A percentile compares a stretch with the other conserved stretches of the same genome.
phyloP scores from a whole-genome alignment of 2,888 invertebrate genomes.

The Therioaphis trifolii region DNA sequence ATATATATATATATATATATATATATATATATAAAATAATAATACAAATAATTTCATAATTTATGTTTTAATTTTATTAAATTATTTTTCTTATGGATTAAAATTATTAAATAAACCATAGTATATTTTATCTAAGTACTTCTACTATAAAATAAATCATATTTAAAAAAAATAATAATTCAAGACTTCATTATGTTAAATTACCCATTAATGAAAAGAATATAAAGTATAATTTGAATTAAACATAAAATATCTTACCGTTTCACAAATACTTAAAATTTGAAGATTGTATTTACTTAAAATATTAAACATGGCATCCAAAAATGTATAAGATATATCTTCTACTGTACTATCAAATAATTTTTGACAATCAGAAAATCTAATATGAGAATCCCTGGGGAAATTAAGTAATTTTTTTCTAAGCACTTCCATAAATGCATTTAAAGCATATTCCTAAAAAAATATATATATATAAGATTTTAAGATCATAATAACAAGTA shows the following conservation, averaged over 20 bases:
- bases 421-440: slow-evolving; percentile 44
- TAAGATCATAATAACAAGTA: not conserved
- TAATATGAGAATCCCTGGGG: not conserved
- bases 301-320: slow-evolving; percentile 35
- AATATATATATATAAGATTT: not conserved
- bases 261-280: slow-evolving; percentile 28
- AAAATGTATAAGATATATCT: slow-evolving; percentile 5
- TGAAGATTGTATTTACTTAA: slow-evolving; percentile 7
- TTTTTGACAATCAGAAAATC: not conserved
- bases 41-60: too few relatives aligned
- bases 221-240: too few relatives aligned
- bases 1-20: too few relatives aligned
- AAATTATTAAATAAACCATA: too few relatives aligned
- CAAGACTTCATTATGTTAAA: not conserved
- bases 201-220: not conserved
- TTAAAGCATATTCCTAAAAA: slow-evolving; percentile 38
- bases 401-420: slow-evolving; percentile 12
- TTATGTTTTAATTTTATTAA: too few relatives aligned
- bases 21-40: too few relatives aligned
- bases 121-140: too few relatives aligned
- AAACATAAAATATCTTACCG: slow-evolving; percentile 13
- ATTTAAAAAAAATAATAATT: too few relatives aligned
- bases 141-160: too few relatives aligned
- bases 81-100: too few relatives aligned
- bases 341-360: not conserved